phyloP scores from a whole-genome alignment of 2,113 vertebrate genomes.

The Bufo gargarizans region DNA sequence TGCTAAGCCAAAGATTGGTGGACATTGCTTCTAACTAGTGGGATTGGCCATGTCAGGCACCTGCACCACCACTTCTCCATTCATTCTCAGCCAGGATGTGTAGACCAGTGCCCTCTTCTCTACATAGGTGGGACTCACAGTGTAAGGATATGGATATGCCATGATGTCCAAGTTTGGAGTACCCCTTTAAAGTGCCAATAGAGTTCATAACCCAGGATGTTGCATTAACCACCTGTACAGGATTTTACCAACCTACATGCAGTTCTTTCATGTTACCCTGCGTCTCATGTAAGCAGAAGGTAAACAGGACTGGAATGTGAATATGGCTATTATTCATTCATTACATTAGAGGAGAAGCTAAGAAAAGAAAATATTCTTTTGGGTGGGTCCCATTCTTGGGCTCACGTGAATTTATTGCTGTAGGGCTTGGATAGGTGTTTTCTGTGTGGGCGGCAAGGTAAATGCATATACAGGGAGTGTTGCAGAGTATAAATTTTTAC shows the following conservation, averaged over 20 bases:
- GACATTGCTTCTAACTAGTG: too few species aligned
- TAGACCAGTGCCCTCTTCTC: too few species aligned
- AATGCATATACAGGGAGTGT: conserved; percentile 24
- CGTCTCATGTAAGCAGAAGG: neutral
- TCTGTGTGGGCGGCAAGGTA: conserved; percentile 37
- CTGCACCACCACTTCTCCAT: too few species aligned
- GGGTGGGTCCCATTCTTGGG: conserved; percentile 47
- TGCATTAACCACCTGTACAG: too few species aligned
- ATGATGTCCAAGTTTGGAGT: too few species aligned
- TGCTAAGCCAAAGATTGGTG: too few species aligned
- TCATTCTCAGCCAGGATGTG: too few species aligned
- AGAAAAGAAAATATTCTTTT: conserved; percentile 35
- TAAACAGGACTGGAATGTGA: conserved; percentile 26
- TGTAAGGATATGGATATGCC: too few species aligned
- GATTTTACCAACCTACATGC: neutral
- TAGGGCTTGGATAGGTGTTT: conserved; percentile 44
- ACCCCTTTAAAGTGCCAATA: too few species aligned
- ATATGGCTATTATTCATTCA: conserved; percentile 33
- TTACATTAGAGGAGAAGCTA: conserved; percentile 13
- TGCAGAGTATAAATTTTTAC: conserved; percentile 4
- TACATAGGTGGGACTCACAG: too few species aligned
- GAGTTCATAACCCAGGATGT: too few species aligned
- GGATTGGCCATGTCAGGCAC: too few species aligned
- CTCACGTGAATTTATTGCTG: conserved; percentile 34
- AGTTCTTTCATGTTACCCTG: neutral